Conservation (phyloP, 1,140 invertebrate genomes). For the Zaprionus camerounensis region DNA sequence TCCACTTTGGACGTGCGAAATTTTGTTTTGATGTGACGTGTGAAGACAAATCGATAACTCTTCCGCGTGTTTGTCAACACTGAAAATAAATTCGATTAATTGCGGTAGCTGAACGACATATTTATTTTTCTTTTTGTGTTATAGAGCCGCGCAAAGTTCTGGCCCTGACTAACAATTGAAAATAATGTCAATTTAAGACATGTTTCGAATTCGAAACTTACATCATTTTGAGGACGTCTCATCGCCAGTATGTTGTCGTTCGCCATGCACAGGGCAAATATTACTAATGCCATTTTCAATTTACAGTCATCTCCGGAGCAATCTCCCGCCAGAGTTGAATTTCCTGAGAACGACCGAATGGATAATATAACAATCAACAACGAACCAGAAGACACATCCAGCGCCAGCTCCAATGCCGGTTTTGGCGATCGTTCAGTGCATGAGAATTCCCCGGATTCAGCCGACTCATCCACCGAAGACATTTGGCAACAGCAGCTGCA, state of each 20-base stretch:
- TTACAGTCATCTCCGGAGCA: neutral
- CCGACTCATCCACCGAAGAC: neutral
- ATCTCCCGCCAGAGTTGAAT: neutral
- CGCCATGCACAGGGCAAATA: neutral
- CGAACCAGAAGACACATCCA: neutral
- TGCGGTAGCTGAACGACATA: constrained; percentile 1
- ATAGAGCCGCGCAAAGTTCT: neutral
- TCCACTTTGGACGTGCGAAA: constrained; percentile 9
- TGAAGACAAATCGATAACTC: constrained; percentile 30
- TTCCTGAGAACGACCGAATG: neutral
- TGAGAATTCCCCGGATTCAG: neutral
- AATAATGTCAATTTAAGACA: neutral
- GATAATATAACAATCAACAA: neutral
- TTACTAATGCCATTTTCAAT: neutral
- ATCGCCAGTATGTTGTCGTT: neutral
- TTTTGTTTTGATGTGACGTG: constrained; percentile 51
- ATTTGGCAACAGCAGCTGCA: neutral
- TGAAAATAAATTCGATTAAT: neutral
- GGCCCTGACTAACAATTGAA: neutral
- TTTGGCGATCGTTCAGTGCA: neutral
- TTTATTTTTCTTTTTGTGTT: neutral
- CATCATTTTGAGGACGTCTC: neutral
- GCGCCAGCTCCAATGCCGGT: neutral
- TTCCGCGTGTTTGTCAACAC: neutral
- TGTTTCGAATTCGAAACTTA: neutral